Base-by-base conservation (phyloP, 2,888 invertebrate species). In the Erpobdella octoculata region DNA sequence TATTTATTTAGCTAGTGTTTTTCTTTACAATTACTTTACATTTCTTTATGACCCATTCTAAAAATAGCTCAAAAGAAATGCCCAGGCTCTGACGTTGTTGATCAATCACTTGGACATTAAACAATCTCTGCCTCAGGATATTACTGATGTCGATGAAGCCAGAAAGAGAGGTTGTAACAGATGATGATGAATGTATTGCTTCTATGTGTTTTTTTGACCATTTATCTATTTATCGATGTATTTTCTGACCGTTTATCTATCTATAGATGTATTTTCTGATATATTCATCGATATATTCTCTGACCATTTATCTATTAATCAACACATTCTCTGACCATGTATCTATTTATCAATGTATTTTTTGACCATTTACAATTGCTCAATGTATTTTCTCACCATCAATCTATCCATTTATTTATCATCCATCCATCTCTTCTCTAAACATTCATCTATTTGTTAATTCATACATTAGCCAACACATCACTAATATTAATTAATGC, bases 31-130 rank as follows among this genome's bases (percentile, higher is more conserved):
- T 12, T 41, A 41, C 9, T 53, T 6, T 53, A 25, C n/a, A 53
- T 8, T 53, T 53, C 8, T 21, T 3, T 48, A 6, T 6, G 25
- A 48, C 9, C 21, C 21, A 53, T 4, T 53, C 2, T 53, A 8
- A 1, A 1, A 8, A 21, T 1, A 62, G 62, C 33, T 62, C 31
- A 62, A 62, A 18, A 31, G 35, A 35, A 62, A 62, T 18, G 12
- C 62, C 12, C 62, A 62, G 33, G 62, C 62, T 6, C 62, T 62
- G 15, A 35, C 1, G 2, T 35, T 62, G 21, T 31, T 62, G 28
- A 62, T 62, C 31, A 35, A 62, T 4, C 62, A 62, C 35, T 35
- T 62, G 62, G 33, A 62, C 31, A 21, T 62, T 35, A n/a, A 35
- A n/a, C 3, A 35, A 35, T 6, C 31, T 1, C 12, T 35, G n/a